Conservation (phyloP, 1,140 invertebrate genomes). For the Macrosteles quadrilineatus region DNA sequence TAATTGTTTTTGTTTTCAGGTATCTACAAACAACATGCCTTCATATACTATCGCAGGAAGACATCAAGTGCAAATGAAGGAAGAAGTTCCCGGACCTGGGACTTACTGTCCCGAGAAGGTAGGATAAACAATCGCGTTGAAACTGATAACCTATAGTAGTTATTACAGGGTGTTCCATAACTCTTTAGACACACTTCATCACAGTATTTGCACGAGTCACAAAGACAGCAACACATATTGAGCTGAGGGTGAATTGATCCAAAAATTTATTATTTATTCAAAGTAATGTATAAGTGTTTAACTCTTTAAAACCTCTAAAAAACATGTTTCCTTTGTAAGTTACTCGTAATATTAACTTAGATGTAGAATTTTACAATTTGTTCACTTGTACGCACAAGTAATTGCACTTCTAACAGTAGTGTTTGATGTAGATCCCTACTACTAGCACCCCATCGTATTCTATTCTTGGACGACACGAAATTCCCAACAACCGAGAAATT, state of each 20-base stretch:
- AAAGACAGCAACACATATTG: no score
- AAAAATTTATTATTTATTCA: no score
- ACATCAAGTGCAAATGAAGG: slow-evolving; percentile 43
- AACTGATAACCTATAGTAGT: no score
- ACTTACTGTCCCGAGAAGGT: slow-evolving; percentile 61
- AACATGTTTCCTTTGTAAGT: no score
- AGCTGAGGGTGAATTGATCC: no score
- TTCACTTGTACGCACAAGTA: neutral
- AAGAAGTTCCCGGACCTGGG: slow-evolving; percentile 60
- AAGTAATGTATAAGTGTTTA: no score
- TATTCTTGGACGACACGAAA: neutral
- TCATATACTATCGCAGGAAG: neutral
- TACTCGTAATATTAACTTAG: neutral
- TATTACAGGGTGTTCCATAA: no score
- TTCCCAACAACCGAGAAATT: slow-evolving; percentile 48
- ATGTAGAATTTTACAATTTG: neutral
- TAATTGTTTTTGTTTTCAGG: no score
- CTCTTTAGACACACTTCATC: no score
- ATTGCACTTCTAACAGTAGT: neutral
- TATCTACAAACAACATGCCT: slow-evolving; percentile 41
- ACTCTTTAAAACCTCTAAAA: no score
- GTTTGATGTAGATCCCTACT: slow-evolving; percentile 32
- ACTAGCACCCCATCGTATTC: slow-evolving; percentile 37
- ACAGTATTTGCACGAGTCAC: no score
- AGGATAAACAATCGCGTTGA: no score